A percentile compares a stretch with the other conserved stretches of the same genome.
phyloP scores from a whole-genome alignment of 2,888 invertebrate species.

The Pyrocoelia pectoralis region DNA sequence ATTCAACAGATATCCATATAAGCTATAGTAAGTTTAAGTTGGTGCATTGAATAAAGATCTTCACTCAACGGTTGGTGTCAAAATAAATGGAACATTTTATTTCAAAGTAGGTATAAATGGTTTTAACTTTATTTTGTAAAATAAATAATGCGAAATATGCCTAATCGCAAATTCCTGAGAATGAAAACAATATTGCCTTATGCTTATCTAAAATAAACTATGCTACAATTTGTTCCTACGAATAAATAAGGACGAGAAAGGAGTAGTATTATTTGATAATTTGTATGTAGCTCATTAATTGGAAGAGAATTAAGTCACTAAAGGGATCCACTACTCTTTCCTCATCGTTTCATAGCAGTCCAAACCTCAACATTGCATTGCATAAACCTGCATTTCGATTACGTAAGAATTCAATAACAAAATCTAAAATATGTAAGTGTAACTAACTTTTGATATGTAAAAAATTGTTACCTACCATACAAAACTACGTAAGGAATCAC shows the following conservation, averaged over 20 bases:
- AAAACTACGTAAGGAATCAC: conserved; percentile 12
- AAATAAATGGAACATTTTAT: too few species aligned
- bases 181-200: conserved; percentile 8
- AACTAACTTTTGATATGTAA: conserved; percentile 1
- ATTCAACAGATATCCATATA: too few species aligned
- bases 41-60: too few species aligned
- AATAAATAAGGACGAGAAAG: conserved; percentile 1
- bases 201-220: conserved; percentile 12
- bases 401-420: background rate
- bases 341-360: background rate
- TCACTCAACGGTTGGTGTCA: too few species aligned
- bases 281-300: background rate
- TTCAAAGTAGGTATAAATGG: too few species aligned
- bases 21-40: too few species aligned
- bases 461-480: background rate
- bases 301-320: too few species aligned
- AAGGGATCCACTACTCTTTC: background rate
- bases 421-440: background rate
- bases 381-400: background rate
- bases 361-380: too few species aligned
- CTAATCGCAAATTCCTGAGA: conserved; percentile 2
- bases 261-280: background rate
- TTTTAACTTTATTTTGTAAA: background rate
- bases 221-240: background rate
- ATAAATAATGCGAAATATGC: background rate